These are phyloP conservation scores for Mustela nigripes DNA, from an alignment of 2,113 vertebrate species.

Conservation along the genomic window DNA sequence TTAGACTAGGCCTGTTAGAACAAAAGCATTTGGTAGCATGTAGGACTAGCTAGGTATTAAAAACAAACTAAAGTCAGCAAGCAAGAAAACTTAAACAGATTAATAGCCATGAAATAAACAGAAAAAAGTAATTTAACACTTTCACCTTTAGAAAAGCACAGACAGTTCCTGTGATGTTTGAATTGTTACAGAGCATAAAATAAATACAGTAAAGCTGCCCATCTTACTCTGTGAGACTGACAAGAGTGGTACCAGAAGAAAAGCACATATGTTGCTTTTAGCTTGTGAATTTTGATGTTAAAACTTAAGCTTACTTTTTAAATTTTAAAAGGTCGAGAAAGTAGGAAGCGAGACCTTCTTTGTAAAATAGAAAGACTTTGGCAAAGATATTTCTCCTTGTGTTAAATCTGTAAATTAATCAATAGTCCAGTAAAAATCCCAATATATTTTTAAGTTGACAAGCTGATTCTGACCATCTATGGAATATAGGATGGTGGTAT, in stretches of 20 bases:
- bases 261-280: not conserved
- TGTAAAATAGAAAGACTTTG: not conserved
- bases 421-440: not conserved
- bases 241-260: not conserved
- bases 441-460: not conserved
- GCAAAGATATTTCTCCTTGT: not conserved
- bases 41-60: not conserved
- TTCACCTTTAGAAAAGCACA: not conserved
- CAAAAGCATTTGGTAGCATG: not conserved
- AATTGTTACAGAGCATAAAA: not conserved
- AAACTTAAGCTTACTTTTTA: not conserved
- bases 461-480: not conserved
- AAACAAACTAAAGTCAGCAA: not conserved
- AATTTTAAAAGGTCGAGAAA: not conserved
- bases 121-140: not conserved
- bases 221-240: not conserved
- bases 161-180: not conserved
- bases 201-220: not conserved
- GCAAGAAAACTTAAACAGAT: not conserved
- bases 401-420: not conserved
- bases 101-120: not conserved
- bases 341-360: not conserved
- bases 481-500: not conserved
- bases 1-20: not conserved
- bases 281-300: not conserved